phyloP scores from a whole-genome alignment of 53 echinoderm and acorn worm genomes.

The Luidia sarsii region DNA sequence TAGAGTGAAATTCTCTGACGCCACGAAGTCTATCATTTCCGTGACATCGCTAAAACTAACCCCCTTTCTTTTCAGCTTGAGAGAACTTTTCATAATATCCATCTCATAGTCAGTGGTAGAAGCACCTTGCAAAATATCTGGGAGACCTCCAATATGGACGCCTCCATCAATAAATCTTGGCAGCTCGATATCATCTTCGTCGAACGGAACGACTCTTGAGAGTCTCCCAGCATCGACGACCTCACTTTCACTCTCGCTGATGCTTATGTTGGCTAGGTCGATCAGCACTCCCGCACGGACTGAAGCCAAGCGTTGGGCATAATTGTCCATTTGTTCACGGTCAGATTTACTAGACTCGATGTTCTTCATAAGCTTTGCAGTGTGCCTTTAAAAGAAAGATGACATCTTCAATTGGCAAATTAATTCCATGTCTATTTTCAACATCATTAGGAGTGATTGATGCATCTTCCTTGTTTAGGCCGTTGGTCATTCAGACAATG shows the following conservation, averaged over 20 bases:
- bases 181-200: slow-evolving; percentile 8
- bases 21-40: slow-evolving; percentile 43
- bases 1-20: slow-evolving; percentile 30
- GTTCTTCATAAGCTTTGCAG: slow-evolving; percentile 16
- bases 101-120: slow-evolving; percentile 35
- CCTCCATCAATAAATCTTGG: slow-evolving; percentile 35
- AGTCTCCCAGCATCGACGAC: background rate
- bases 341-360: slow-evolving; percentile 1
- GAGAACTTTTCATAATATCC: slow-evolving; percentile 7
- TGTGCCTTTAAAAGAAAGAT: slow-evolving; percentile 12
- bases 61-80: slow-evolving; percentile 12
- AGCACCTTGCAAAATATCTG: slow-evolving; percentile 19
- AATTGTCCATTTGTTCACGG: slow-evolving; percentile 20
- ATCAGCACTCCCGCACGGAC: slow-evolving; percentile 35
- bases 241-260: slow-evolving; percentile 31
- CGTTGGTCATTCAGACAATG: no score
- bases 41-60: slow-evolving; percentile 40
- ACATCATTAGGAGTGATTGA: background rate
- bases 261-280: slow-evolving; percentile 15
- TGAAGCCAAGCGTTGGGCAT: slow-evolving; percentile 12
- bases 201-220: slow-evolving; percentile 8
- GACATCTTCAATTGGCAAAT: no score
- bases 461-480: background rate
- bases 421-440: background rate
- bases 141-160: slow-evolving; percentile 28